phyloP scores from a whole-genome alignment of 2,797 vertebrate genomes.

The Synanceia verrucosa region DNA sequence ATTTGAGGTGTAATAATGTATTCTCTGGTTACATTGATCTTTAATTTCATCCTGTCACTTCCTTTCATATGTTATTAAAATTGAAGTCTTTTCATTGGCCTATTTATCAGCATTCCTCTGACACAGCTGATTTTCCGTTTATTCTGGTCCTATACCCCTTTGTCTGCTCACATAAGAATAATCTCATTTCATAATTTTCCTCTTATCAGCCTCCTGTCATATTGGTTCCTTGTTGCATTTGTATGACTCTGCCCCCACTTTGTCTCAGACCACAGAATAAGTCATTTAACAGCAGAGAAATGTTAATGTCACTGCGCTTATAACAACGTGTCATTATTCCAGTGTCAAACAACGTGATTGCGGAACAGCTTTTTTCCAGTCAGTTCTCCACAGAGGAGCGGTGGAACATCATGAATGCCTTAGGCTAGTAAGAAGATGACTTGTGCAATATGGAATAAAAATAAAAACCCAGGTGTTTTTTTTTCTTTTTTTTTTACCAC shows the following conservation, averaged over 20 bases:
- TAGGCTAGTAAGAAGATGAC: not conserved
- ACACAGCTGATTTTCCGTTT: slow-evolving; percentile 75
- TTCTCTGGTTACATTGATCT: slow-evolving; percentile 53
- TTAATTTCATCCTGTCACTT: slow-evolving; percentile 52
- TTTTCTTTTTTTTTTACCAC: slow-evolving; percentile 17
- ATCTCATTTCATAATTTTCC: slow-evolving; percentile 70
- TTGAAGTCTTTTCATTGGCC: slow-evolving; percentile 64
- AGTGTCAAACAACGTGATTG: slow-evolving; percentile 50
- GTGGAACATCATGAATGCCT: slow-evolving; percentile 12
- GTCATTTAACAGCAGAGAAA: slow-evolving; percentile 56
- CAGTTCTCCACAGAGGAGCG: slow-evolving; percentile 8
- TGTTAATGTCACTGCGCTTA: slow-evolving; percentile 32
- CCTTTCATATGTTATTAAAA: slow-evolving; percentile 66
- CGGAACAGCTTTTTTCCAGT: slow-evolving; percentile 8
- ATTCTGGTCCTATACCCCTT: slow-evolving; percentile 70
- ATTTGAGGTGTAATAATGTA: slow-evolving; percentile 40
- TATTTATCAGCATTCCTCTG: slow-evolving; percentile 71
- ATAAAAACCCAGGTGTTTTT: slow-evolving; percentile 34
- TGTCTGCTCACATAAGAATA: slow-evolving; percentile 73
- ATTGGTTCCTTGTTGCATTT: slow-evolving; percentile 66
- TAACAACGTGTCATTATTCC: slow-evolving; percentile 59
- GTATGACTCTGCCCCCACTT: slow-evolving; percentile 58
- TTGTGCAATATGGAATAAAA: slow-evolving; percentile 27
- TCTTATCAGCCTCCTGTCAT: slow-evolving; percentile 49
- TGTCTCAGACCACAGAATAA: slow-evolving; percentile 50